Conservation (phyloP, 2,113 vertebrate genomes). For the Periophthalmus modestus region DNA sequence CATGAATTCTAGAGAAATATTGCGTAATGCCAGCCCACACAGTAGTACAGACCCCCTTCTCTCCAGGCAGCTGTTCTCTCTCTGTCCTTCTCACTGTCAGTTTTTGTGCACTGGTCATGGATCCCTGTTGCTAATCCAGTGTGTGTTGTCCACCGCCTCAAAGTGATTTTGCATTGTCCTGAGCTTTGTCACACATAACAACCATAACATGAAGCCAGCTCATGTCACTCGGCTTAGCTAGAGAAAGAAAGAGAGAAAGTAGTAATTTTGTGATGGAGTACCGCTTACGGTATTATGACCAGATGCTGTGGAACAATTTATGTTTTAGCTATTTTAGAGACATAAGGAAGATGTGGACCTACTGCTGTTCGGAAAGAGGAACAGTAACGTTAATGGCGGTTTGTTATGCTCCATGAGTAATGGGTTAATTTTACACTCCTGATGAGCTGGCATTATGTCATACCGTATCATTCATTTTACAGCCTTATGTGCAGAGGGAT, state of each 20-base stretch:
- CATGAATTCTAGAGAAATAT: constrained; percentile 4
- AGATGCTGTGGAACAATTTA: constrained; percentile 28
- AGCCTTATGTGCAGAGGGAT: constrained; percentile 16
- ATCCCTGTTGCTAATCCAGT: constrained; percentile 31
- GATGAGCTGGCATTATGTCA: constrained; percentile 27
- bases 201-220: constrained; percentile 30
- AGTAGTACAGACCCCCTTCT: not conserved
- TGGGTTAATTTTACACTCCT: constrained; percentile 24
- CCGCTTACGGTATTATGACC: constrained; percentile 21
- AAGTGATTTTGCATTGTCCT: constrained; percentile 43
- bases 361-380: constrained; percentile 27
- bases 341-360: constrained; percentile 26
- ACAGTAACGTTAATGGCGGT: constrained; percentile 16
- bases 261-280: constrained; percentile 15
- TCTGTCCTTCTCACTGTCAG: constrained; percentile 5
- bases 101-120: constrained; percentile 35
- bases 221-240: constrained; percentile 30
- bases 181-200: constrained; percentile 48
- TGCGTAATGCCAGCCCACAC: constrained; percentile 33
- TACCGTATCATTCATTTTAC: constrained; percentile 6
- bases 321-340: constrained; percentile 9
- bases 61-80: not conserved
- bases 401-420: constrained; percentile 40
- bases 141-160: constrained; percentile 37
- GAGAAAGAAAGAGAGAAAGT: constrained; percentile 14